These are phyloP conservation scores for Myocastor coypus DNA, from an alignment of 2,113 vertebrate genomes.

Conservation along the genomic window DNA sequence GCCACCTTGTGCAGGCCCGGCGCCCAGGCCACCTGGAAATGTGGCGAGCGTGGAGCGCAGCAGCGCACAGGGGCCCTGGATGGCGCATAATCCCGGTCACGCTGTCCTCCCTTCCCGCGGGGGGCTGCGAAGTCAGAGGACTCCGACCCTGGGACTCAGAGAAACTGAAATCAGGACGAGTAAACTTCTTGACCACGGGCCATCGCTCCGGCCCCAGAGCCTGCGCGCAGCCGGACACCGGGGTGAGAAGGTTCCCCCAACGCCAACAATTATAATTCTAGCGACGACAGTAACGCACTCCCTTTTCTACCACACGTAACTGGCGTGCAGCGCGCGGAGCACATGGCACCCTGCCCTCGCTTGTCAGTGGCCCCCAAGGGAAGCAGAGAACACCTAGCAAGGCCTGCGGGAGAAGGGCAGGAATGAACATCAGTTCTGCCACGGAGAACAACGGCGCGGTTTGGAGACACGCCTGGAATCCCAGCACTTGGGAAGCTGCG, in stretches of 20 bases:
- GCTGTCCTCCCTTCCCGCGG: background rate
- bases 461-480: background rate
- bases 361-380: background rate
- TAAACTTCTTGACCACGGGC: background rate
- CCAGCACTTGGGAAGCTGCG: background rate
- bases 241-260: background rate
- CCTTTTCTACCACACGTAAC: background rate
- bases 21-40: background rate
- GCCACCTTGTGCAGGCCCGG: background rate
- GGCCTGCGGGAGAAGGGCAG: background rate
- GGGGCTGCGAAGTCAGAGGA: background rate
- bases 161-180: background rate
- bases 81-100: background rate
- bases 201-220: background rate
- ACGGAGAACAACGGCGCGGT: background rate
- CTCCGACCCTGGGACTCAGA: background rate
- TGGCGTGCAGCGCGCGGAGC: background rate
- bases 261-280: background rate
- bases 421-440: background rate
- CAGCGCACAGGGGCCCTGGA: background rate
- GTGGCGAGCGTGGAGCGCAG: background rate
- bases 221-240: background rate
- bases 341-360: background rate
- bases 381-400: background rate
- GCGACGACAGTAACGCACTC: background rate